Evolutionary conservation across 2,113 vertebrate genomes (phyloP), one percentile per base, ranked within the genome.

Genomic region (Phaethon lepturus): DNA sequence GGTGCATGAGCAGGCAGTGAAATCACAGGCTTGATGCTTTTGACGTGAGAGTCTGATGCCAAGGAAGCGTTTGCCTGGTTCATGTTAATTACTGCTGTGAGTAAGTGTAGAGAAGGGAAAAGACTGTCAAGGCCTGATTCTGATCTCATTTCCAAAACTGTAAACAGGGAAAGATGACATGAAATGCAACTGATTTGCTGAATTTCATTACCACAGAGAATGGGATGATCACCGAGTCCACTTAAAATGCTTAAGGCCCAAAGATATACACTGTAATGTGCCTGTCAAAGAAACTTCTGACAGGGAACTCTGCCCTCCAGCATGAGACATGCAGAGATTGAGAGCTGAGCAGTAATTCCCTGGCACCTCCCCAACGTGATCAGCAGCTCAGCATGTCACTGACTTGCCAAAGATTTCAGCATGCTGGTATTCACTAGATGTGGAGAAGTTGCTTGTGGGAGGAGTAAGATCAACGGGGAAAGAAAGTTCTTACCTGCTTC

Each of bases 81-180:
- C 63, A 15, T 19, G 17, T n/a, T 76, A 90, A 93, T 91, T 66
- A 59, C 31, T 85, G 71, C 77, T 77, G 16, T 95, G 79, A 93
- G 63, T 87, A 97, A 93, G 50, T 1, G 33, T 59, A 31, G 53
- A 83, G 79, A 78, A 90, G 55, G 71, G 38, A 74, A 80, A 77
- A 71, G 47, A 58, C 84, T 69, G 42, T 28, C n/a, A 52, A 52
- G 40, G 44, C 26, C 68, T 89, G 50, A 86, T 66, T 80, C 63
- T 94, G 78, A 58, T 90, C 92, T 86, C 58, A 44, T 75, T 92
- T 76, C 42, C 83, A 91, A 82, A 91, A 76, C 28, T 44, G 35
- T 63, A 47, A 79, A 73, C 6, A 17, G 25, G 45, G 42, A 47
- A 87, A 89, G 93, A 73, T 11, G 45, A 73, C 64, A 45, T 3